Percentiles rank a stretch among this genome's conserved stretches.
These are phyloP conservation scores for Xiphias gladius DNA, from an alignment of 2,113 vertebrate species.

Conservation along the genomic window DNA sequence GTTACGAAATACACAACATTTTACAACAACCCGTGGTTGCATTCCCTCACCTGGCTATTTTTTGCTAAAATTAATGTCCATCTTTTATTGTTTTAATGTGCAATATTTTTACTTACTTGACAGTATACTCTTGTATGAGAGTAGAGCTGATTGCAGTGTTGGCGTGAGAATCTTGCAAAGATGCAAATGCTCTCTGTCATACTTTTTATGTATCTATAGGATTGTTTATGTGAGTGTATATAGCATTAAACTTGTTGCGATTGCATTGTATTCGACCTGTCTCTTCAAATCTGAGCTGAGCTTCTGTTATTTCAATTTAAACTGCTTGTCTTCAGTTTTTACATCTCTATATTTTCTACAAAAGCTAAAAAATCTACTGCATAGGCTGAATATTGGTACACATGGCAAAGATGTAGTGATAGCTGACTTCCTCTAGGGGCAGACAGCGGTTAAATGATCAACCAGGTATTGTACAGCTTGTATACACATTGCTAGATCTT, in stretches of 20 bases:
- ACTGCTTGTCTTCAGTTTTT: not conserved
- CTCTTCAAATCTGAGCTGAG: not conserved
- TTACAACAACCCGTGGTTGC: conserved; percentile 35
- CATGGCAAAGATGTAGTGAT: conserved; percentile 36
- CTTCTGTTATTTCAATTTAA: not conserved
- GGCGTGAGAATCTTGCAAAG: not conserved
- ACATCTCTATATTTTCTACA: not conserved
- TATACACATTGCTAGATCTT: conserved; percentile 33
- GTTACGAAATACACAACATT: conserved; percentile 43
- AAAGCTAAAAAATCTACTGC: not conserved
- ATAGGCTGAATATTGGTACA: not conserved
- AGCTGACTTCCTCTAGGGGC: conserved; percentile 52
- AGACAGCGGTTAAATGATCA: conserved; percentile 38
- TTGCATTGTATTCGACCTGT: not conserved
- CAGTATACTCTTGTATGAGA: not conserved
- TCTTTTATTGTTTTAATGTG: not conserved
- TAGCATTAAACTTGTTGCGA: not conserved
- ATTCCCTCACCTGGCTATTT: conserved; percentile 33
- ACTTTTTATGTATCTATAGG: not conserved
- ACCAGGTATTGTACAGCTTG: conserved; percentile 18
- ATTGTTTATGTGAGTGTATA: not conserved
- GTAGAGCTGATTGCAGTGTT: not conserved
- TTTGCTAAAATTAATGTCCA: conserved; percentile 29
- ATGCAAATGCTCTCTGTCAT: not conserved
- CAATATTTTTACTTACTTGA: not conserved